Evolutionary conservation across 2,888 invertebrate genomes (phyloP).

Genomic region (Mayetiola destructor): DNA sequence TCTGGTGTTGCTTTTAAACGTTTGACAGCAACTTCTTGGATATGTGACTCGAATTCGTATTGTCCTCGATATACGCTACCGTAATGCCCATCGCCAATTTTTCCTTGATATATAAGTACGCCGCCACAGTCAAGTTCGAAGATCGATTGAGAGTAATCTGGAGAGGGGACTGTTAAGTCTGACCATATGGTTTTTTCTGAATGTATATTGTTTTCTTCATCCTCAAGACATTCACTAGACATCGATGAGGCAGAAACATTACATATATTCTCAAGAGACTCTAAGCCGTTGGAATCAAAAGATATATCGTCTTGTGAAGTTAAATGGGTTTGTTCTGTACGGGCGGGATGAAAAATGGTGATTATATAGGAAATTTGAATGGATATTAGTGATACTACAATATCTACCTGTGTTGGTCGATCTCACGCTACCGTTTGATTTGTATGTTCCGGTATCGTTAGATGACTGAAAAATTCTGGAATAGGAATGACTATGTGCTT

Average conservation of each 20-base stretch:
- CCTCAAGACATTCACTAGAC: neutral
- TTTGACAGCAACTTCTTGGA: constrained; percentile 52
- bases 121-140: constrained; percentile 24
- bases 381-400: no score
- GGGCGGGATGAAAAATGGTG: no score
- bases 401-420: constrained; percentile 16
- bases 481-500: neutral
- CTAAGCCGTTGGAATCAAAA: neutral
- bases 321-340: constrained; percentile 15
- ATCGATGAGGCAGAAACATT: constrained; percentile 13
- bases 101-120: constrained; percentile 27
- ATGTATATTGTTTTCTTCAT: no score
- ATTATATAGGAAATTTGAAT: no score
- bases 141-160: constrained; percentile 25
- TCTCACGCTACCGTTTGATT: constrained; percentile 13
- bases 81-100: constrained; percentile 57
- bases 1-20: constrained; percentile 42
- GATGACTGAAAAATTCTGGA: neutral
- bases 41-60: constrained; percentile 40
- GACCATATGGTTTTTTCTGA: neutral
- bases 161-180: constrained; percentile 14
- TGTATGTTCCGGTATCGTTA: neutral
- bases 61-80: constrained; percentile 71
- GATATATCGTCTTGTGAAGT: constrained; percentile 5
- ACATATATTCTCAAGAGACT: neutral